Conservation (phyloP, 1,140 invertebrate species). For the Dreissena rostriformis region DNA sequence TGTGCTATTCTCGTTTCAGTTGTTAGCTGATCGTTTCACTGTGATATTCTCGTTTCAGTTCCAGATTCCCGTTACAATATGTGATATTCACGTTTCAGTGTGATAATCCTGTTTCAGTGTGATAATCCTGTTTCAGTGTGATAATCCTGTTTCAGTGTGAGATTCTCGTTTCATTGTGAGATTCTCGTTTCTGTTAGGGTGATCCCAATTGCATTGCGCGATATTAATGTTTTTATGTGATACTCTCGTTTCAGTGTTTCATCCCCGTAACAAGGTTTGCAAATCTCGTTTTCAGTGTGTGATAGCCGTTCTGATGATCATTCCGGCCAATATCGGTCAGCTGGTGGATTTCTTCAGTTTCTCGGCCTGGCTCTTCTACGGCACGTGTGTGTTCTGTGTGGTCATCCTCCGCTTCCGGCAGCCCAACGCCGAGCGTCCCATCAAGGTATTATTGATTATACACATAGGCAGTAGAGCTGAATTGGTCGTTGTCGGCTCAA, state of each 20-base stretch:
- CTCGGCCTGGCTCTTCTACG: constrained; percentile 69
- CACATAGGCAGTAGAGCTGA: no score
- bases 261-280: background rate
- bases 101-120: no score
- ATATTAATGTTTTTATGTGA: background rate
- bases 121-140: no score
- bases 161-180: background rate
- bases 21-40: no score
- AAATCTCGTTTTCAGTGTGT: constrained; percentile 83
- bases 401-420: constrained; percentile 88
- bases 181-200: background rate
- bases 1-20: no score
- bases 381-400: constrained; percentile 88
- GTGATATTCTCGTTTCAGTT: no score
- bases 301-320: constrained; percentile 88
- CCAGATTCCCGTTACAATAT: no score
- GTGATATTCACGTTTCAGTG: no score
- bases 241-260: background rate
- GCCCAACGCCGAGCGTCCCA: constrained; percentile 87
- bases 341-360: constrained; percentile 71
- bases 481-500: no score
- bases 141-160: no score
- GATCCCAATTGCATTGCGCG: background rate
- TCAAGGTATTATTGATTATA: constrained; percentile 83
- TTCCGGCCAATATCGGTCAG: constrained; percentile 83